A percentile compares a stretch with the other conserved stretches of the same genome.
Evolutionary conservation across 2,113 vertebrate species (phyloP).

Genomic region (Noturus placidus): DNA sequence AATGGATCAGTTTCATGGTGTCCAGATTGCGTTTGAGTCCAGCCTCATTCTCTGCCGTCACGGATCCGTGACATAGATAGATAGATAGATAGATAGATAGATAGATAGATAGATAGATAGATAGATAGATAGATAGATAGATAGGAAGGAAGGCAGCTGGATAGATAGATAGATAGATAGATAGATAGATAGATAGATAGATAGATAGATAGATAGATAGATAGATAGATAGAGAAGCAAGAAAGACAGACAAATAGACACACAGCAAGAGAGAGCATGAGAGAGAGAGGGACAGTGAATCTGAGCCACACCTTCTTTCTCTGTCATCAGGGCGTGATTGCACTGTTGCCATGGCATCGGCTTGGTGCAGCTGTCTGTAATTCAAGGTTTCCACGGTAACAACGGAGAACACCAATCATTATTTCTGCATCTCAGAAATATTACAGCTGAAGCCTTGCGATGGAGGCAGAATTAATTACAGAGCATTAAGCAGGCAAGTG

Average conservation of each 20-base stretch:
- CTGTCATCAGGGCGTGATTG: slow-evolving; percentile 51
- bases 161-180: no score
- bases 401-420: slow-evolving; percentile 63
- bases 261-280: neutral
- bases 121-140: no score
- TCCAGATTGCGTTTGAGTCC: no score
- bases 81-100: no score
- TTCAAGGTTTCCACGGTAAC: slow-evolving; percentile 78
- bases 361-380: slow-evolving; percentile 70
- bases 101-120: no score
- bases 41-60: no score
- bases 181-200: no score
- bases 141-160: no score
- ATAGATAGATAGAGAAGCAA: neutral
- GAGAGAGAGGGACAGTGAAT: neutral
- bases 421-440: slow-evolving; percentile 68
- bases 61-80: no score
- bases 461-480: slow-evolving; percentile 60
- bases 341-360: slow-evolving; percentile 69
- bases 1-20: no score
- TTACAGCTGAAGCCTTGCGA: slow-evolving; percentile 63
- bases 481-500: slow-evolving; percentile 42
- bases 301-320: slow-evolving; percentile 28
- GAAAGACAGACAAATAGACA: slow-evolving; percentile 37
- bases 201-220: no score